Base-by-base conservation (phyloP, 2,888 invertebrate species). In the Trichopoda pennipes region DNA sequence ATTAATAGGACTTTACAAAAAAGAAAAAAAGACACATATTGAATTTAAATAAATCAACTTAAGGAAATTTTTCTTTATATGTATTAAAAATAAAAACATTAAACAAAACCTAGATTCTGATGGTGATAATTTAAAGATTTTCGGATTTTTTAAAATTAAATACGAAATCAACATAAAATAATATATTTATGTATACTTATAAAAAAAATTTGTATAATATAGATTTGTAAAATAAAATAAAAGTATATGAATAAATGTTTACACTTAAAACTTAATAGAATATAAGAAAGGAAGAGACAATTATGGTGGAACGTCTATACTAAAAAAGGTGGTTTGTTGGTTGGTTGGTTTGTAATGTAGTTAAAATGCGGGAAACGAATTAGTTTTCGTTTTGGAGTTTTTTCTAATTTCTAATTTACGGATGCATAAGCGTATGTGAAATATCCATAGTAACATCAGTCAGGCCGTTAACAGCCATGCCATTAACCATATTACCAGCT, bases 401-500 rank as follows among this genome's bases (percentile, higher is more conserved):
- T 66, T 17, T 68, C 47, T 74, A 69, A 19, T 35, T 73, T 47
- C 8, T 68, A 69, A 72, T 85, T 85, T 85, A 85, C 77, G 83
- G 85, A 85, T 88, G 87, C 87, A 91, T 89, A 79, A 89, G 89
- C 85, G 87, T 89, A 86, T 93, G 93, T 75, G 93, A 92, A 73
- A 94, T 93, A 87, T 95, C 95, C 93, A 95, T 94, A 23, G 94
- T 93, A 80, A 94, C 94, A 90, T 95, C 95, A 21, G 94, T 94
- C 51, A 95, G 92, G 70, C 95, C 95, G 88, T 95, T 95, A 23
- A 95, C 94, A 23, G 94, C 93, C 91, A 95, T 94, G 76, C 95
- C 95, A 89, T 95, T 95, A 35, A 95, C 94, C 93, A 95, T 93
- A 89, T 94, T 95, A 75, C 94, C 94, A 85, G 94, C 95, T 85